Percentiles rank a stretch among this genome's conserved stretches.
These are phyloP conservation scores for Pachymerium ferrugineum DNA, from an alignment of 2,888 invertebrate species.

Conservation along the genomic window DNA sequence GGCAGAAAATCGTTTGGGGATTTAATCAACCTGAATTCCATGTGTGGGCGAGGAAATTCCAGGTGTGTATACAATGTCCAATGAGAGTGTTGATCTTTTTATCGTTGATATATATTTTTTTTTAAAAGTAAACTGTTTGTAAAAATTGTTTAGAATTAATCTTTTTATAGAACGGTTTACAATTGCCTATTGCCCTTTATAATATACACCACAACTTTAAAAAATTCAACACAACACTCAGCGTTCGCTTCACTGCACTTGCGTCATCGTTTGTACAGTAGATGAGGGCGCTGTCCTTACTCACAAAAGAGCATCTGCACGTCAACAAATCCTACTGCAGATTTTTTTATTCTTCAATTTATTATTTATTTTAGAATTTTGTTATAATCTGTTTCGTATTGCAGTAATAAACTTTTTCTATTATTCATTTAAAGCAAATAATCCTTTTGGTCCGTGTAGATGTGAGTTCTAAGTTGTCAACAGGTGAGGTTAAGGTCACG, in stretches of 20 bases:
- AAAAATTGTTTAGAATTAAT: no score
- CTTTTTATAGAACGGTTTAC: no score
- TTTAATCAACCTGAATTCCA: conserved; percentile 2
- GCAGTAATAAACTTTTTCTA: no score
- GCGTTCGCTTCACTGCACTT: not conserved
- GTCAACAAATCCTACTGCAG: not conserved
- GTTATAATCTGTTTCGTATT: no score
- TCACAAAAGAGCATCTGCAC: conserved; percentile 22
- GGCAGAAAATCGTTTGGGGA: not conserved
- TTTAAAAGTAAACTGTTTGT: no score
- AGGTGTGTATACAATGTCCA: no score
- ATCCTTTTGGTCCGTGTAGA: not conserved
- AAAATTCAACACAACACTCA: not conserved
- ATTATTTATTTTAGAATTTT: not conserved
- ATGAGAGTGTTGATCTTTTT: not conserved
- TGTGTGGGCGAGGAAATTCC: not conserved
- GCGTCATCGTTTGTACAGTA: not conserved
- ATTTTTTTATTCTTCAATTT: not conserved
- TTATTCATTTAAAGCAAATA: no score
- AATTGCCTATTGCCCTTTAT: no score
- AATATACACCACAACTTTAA: not conserved
- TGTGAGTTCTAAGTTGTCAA: not conserved
- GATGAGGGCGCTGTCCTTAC: conserved; percentile 13
- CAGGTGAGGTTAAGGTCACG: conserved; percentile 23
- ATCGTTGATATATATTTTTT: not conserved